These are phyloP conservation scores for Procambarus virginalis DNA, from an alignment of 1,140 invertebrate species.

Conservation along the genomic window DNA sequence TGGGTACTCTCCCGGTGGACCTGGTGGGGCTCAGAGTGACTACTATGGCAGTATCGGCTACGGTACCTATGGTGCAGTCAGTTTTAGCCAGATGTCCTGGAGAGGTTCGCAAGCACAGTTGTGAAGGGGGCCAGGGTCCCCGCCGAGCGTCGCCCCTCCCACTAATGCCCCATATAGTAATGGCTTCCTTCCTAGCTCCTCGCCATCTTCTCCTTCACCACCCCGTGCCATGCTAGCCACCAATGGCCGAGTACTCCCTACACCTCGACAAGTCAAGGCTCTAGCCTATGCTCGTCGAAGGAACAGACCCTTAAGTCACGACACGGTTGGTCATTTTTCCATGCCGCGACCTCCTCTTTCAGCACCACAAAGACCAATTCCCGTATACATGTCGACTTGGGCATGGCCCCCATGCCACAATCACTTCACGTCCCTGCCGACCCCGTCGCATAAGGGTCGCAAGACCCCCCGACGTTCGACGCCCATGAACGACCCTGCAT, in stretches of 20 bases:
- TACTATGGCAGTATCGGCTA: conserved; percentile 77
- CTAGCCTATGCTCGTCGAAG: conserved; percentile 22
- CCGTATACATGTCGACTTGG: conserved; percentile 40
- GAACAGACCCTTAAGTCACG: conserved; percentile 6
- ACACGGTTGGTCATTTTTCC: background rate
- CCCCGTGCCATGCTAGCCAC: conserved; percentile 21
- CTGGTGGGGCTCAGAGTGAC: conserved; percentile 73
- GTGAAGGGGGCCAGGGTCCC: conserved; percentile 71
- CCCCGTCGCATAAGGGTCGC: conserved; percentile 21
- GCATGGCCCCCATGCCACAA: conserved; percentile 28
- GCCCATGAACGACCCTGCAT: conserved; percentile 36
- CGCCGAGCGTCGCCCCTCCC: conserved; percentile 56
- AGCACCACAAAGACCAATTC: conserved; percentile 22
- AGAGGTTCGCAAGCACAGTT: conserved; percentile 75
- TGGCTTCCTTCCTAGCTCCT: conserved; percentile 47
- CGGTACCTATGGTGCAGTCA: conserved; percentile 75
- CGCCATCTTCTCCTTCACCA: conserved; percentile 38
- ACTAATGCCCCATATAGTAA: conserved; percentile 25
- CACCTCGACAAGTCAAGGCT: conserved; percentile 52
- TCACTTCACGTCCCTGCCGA: conserved; percentile 31
- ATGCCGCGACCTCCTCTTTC: conserved; percentile 23
- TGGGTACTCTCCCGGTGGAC: conserved; percentile 74
- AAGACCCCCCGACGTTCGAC: conserved; percentile 24
- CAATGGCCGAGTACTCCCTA: conserved; percentile 25
- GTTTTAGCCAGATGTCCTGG: conserved; percentile 75